Evolutionary conservation across 1,140 invertebrate genomes (phyloP).

Genomic region (Heliconius eleuchia): DNA sequence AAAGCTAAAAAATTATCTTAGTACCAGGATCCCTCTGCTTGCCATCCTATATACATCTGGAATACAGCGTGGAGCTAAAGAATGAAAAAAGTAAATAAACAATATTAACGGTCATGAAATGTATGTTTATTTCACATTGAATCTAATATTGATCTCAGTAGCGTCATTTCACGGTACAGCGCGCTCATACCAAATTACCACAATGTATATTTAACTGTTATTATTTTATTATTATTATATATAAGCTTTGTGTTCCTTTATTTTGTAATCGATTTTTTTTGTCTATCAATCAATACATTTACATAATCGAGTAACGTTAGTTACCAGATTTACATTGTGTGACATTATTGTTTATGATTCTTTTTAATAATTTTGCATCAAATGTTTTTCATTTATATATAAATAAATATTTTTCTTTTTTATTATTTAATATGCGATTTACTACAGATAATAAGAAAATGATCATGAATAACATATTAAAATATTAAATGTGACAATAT

Average conservation of each 20-base stretch:
- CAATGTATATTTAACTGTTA: constrained; percentile 66
- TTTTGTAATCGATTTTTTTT: constrained; percentile 61
- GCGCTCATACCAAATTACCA: constrained; percentile 74
- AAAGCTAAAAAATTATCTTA: too few species aligned
- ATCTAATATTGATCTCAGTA: constrained; percentile 70
- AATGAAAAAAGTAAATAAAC: neutral
- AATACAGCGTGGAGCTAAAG: too few species aligned
- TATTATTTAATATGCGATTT: neutral
- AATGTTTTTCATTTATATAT: neutral
- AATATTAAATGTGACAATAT: neutral
- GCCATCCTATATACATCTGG: too few species aligned
- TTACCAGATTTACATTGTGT: constrained; percentile 18
- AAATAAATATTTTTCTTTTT: neutral
- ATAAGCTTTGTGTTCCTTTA: constrained; percentile 75
- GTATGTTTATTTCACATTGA: constrained; percentile 29
- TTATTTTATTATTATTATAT: constrained; percentile 35
- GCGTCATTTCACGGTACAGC: constrained; percentile 50
- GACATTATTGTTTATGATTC: neutral
- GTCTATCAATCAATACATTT: constrained; percentile 11
- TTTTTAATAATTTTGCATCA: neutral
- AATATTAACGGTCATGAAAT: constrained; percentile 14
- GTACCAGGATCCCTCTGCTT: too few species aligned
- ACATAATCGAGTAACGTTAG: constrained; percentile 21
- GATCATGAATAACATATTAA: neutral
- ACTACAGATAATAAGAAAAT: neutral